Evolutionary conservation across 2,113 vertebrate species (phyloP).

Genomic region (Brachirus orientalis): DNA sequence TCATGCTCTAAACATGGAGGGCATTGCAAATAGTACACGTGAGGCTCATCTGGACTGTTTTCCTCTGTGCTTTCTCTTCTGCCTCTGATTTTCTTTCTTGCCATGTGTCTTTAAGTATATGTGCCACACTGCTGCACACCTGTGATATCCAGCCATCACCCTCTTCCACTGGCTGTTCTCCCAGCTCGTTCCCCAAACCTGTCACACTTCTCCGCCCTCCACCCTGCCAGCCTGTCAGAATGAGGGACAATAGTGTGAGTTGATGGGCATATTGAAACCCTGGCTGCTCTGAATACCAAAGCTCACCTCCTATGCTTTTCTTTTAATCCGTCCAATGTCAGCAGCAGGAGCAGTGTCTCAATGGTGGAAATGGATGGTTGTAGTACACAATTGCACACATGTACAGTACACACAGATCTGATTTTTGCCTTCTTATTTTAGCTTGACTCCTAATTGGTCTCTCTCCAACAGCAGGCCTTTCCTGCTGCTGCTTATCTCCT

Average conservation of each 20-base stretch:
- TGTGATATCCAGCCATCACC: slow-evolving; percentile 42
- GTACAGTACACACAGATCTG: slow-evolving; percentile 2
- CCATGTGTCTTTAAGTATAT: slow-evolving; percentile 15
- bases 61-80: background rate
- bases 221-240: slow-evolving; percentile 27
- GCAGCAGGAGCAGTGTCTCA: slow-evolving; percentile 45
- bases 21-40: slow-evolving; percentile 11
- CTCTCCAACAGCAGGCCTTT: slow-evolving; percentile 19
- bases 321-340: too few relatives aligned
- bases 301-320: slow-evolving; percentile 8
- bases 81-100: background rate
- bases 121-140: slow-evolving; percentile 8
- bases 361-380: slow-evolving; percentile 23
- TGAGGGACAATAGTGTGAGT: slow-evolving; percentile 20
- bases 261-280: slow-evolving; percentile 8
- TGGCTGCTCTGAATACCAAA: slow-evolving; percentile 59
- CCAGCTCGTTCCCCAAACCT: slow-evolving; percentile 60
- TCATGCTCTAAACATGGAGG: background rate
- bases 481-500: slow-evolving; percentile 55
- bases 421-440: slow-evolving; percentile 29
- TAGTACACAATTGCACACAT: slow-evolving; percentile 1
- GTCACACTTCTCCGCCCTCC: slow-evolving; percentile 54
- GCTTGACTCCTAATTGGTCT: slow-evolving; percentile 57
- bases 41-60: too few relatives aligned
- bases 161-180: slow-evolving; percentile 30